A percentile compares a stretch with the other conserved stretches of the same genome.
Evolutionary conservation across 2,888 invertebrate genomes (phyloP).

Genomic region (Caenorhabditis doughertyi): DNA sequence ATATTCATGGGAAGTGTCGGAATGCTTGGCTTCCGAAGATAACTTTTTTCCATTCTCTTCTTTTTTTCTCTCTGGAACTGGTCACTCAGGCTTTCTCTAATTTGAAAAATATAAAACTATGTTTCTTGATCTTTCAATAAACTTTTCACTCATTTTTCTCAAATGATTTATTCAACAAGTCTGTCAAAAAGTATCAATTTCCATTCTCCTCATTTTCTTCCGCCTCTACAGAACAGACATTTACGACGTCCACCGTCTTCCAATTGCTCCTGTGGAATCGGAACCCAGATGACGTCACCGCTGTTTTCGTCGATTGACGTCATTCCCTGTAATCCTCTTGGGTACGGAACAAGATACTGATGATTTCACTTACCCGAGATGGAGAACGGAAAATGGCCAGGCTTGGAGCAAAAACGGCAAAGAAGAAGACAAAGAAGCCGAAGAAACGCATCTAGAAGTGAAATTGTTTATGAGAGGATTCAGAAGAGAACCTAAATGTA

Average conservation of each 20-base stretch:
- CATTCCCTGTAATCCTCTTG: constrained; percentile 47
- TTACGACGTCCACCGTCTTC: constrained; percentile 46
- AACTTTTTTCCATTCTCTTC: no score
- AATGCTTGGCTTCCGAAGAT: constrained; percentile 57
- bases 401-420: constrained; percentile 47
- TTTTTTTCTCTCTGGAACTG: constrained; percentile 16
- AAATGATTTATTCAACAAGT: constrained; percentile 51
- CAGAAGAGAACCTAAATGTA: not conserved
- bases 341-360: not conserved
- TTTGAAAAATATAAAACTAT: constrained; percentile 2
- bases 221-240: constrained; percentile 63
- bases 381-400: constrained; percentile 61
- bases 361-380: constrained; percentile 33
- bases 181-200: constrained; percentile 16
- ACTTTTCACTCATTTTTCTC: constrained; percentile 18
- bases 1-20: constrained; percentile 64
- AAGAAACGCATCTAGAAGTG: constrained; percentile 51
- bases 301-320: constrained; percentile 62
- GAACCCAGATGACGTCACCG: constrained; percentile 67
- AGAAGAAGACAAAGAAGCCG: constrained; percentile 40
- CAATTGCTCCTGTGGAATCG: constrained; percentile 46
- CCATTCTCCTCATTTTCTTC: constrained; percentile 40
- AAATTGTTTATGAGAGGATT: constrained; percentile 20
- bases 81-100: constrained; percentile 25
- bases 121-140: constrained; percentile 5